phyloP scores from a whole-genome alignment of 2,797 vertebrate genomes.

The Rhadinocentrus ornatus region DNA sequence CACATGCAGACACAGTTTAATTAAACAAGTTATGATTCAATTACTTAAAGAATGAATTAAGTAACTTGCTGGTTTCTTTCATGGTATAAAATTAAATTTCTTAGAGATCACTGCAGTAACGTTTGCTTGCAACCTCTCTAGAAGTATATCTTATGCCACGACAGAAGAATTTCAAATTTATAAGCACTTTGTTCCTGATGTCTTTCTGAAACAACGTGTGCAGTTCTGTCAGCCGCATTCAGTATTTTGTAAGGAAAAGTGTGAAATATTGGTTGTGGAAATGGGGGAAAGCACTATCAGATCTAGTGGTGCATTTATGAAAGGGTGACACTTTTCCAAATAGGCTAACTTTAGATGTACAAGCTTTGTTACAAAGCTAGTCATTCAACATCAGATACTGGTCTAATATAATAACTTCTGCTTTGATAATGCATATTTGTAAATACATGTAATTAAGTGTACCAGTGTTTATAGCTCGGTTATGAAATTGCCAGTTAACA shows the following conservation, averaged over 20 bases:
- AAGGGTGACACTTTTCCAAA: too few species aligned
- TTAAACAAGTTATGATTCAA: not conserved
- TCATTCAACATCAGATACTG: too few species aligned
- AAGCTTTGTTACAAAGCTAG: not conserved
- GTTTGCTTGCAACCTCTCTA: not conserved
- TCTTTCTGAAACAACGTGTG: not conserved
- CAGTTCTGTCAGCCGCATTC: not conserved
- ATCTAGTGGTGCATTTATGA: too few species aligned
- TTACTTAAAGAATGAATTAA: not conserved
- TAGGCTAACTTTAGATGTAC: not conserved
- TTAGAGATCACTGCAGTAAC: accelerated
- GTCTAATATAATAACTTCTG: too few species aligned
- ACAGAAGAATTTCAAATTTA: not conserved
- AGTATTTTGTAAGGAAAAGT: not conserved
- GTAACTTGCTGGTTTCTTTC: not conserved
- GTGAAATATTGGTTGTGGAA: not conserved
- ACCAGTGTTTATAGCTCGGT: not conserved
- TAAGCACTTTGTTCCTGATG: not conserved
- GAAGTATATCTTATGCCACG: not conserved
- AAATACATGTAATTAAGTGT: not conserved
- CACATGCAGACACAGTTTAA: not conserved
- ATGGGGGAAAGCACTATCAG: not conserved
- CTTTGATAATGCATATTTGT: too few species aligned
- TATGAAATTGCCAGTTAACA: too few species aligned
- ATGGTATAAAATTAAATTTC: not conserved